A percentile compares a stretch with the other conserved stretches of the same genome.
Evolutionary conservation across 1,140 invertebrate genomes (phyloP).

Genomic region (Diabrotica virgifera): DNA sequence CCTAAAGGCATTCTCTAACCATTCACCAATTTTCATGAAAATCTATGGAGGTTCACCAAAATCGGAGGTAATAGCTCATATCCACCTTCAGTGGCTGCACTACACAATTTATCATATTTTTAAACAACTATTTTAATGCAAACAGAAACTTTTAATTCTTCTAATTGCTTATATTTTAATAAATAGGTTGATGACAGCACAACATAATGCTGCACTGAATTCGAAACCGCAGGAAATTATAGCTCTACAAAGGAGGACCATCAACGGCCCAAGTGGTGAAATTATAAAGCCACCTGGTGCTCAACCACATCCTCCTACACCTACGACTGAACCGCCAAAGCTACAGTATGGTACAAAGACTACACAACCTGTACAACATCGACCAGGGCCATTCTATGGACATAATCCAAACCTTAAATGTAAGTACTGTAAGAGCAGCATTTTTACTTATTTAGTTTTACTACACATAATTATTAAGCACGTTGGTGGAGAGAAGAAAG

Average conservation of each 20-base stretch:
- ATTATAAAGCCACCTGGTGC: slow-evolving; percentile 42
- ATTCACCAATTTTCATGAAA: no score
- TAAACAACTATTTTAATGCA: not conserved
- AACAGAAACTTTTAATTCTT: not conserved
- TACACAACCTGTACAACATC: slow-evolving; percentile 46
- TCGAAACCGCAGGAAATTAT: slow-evolving; percentile 48
- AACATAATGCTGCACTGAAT: slow-evolving; percentile 63
- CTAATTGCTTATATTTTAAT: no score
- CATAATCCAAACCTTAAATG: slow-evolving; percentile 82
- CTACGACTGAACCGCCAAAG: slow-evolving; percentile 47
- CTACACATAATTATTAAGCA: not conserved
- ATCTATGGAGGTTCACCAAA: no score
- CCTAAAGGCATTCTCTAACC: no score
- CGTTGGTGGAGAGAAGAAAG: no score
- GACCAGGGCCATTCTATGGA: slow-evolving; percentile 71
- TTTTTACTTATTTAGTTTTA: no score
- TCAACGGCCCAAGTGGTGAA: slow-evolving; percentile 39
- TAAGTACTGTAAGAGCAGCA: slow-evolving; percentile 42
- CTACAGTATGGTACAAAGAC: slow-evolving; percentile 53
- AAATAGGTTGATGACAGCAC: slow-evolving; percentile 71
- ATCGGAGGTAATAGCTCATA: no score
- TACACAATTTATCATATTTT: not conserved
- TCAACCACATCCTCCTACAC: slow-evolving; percentile 22
- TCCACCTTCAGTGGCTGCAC: no score
- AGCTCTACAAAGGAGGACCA: slow-evolving; percentile 43